Evolutionary conservation across 2,888 invertebrate genomes (phyloP), one percentile per base, ranked within the genome.

Genomic region (Kuschelorhynchus macadamiae): DNA sequence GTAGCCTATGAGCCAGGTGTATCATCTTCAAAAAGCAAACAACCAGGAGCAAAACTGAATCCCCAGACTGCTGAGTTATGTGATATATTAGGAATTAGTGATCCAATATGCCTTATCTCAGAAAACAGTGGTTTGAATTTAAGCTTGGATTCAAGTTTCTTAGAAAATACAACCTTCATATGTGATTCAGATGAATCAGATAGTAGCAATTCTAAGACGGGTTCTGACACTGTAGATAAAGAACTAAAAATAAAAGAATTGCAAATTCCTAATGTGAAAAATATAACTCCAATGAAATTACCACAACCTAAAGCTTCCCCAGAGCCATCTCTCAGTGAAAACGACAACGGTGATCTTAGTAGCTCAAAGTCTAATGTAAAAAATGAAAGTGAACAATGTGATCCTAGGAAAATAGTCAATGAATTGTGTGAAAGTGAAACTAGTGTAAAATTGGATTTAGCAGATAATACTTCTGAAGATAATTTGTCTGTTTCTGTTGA

Each of bases 41-140:
- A 75, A 61, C 62, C 62, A 46, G 84, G 84, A 44, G 86, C 90
- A 1, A 82, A 87, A 73, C 79, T 88, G 25, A 93, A 93, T 79
- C 88, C 89, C 11, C 94, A 94, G 80, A 92, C 92, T 7, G 85
- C 86, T 11, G 79, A 84, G 12, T 86, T 94, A 42, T 94, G 93
- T 82, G 86, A 89, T 47, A 87, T 81, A 69, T 81, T 94, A 36
- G 89, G 90, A 0, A 89, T 97, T 61, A 92, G 92, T 80, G 96
- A 97, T 85, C 97, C 97, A 0, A 83, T 93, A 41, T 62, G 68
- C 17, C 59, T 73, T 16, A 71, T 76, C 12, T 72, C 74, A 9
- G 71, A 75, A 66, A 66, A 52, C 1, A 49, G 66, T 14, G 72
- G 73, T 1, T 62, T 59, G 17, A 73, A 69, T 36, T 63, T 76